Evolutionary conservation across 1,140 invertebrate genomes (phyloP).

Genomic region (Lethocerus indicus): DNA sequence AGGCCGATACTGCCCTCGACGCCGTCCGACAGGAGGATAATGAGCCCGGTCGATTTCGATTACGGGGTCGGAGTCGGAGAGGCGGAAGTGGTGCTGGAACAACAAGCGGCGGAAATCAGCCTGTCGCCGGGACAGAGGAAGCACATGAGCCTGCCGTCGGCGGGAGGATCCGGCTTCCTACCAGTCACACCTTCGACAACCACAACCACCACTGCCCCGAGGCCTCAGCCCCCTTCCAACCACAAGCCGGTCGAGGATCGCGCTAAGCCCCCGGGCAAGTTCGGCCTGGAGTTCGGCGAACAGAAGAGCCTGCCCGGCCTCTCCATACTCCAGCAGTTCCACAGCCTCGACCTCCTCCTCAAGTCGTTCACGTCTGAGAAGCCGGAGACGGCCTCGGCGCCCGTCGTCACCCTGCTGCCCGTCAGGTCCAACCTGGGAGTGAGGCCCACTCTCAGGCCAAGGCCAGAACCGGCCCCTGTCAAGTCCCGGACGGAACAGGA

Average conservation of each 20-base stretch:
- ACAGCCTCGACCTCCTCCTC: conserved; percentile 15
- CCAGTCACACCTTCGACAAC: too few relatives aligned
- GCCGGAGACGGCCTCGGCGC: conserved; percentile 12
- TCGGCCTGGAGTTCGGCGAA: too few relatives aligned
- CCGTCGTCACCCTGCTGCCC: conserved; percentile 36
- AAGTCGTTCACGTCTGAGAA: conserved; percentile 19
- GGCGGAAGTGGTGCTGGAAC: conserved; percentile 15
- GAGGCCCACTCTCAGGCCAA: conserved; percentile 31
- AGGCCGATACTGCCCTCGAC: conserved; percentile 14
- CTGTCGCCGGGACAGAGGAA: neutral
- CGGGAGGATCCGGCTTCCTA: too few relatives aligned
- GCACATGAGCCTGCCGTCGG: neutral
- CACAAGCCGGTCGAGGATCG: too few relatives aligned
- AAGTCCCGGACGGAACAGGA: neutral
- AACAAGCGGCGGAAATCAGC: neutral
- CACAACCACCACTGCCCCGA: too few relatives aligned
- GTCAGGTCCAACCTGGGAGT: conserved; percentile 40
- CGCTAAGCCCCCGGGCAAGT: too few relatives aligned
- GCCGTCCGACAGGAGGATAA: conserved; percentile 1
- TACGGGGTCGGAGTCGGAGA: conserved; percentile 13
- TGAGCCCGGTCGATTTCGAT: conserved; percentile 6
- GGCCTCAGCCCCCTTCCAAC: too few relatives aligned
- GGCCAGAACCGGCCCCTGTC: conserved; percentile 20
- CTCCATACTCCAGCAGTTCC: conserved; percentile 16
- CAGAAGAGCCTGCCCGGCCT: conserved; percentile 14